Evolutionary conservation across 1,140 invertebrate species (phyloP).

Genomic region (Macrocentrus cingulum): DNA sequence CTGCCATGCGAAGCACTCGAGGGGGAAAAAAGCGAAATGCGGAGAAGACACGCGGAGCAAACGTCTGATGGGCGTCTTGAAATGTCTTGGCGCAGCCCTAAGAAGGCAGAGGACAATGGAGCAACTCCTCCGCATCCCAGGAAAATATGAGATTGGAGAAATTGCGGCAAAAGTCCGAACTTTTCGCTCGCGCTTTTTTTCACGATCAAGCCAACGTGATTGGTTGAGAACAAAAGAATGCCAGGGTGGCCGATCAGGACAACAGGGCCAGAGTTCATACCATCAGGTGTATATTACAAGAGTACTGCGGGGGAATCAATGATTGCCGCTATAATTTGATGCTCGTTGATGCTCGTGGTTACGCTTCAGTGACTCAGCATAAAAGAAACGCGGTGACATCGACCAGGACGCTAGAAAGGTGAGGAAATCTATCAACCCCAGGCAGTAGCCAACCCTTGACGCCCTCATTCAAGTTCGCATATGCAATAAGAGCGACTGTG

Average conservation of each 20-base stretch:
- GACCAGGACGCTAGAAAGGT: conserved; percentile 49
- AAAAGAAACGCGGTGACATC: conserved; percentile 57
- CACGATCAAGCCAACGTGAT: conserved; percentile 29
- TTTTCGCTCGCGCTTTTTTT: conserved; percentile 9
- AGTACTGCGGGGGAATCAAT: neutral
- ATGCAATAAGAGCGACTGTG: no score
- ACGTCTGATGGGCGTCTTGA: no score
- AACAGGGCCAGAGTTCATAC: conserved; percentile 32
- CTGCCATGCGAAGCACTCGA: no score
- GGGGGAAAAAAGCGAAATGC: no score
- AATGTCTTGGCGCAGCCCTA: conserved; percentile 38
- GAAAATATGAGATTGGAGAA: conserved; percentile 54
- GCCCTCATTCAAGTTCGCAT: neutral
- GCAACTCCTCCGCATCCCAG: conserved; percentile 56
- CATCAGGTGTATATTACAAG: neutral
- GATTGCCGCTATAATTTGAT: neutral
- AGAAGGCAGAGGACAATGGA: conserved; percentile 58
- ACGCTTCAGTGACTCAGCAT: conserved; percentile 49
- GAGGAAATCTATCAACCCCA: conserved; percentile 26
- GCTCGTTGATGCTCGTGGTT: conserved; percentile 22
- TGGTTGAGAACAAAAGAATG: conserved; percentile 56
- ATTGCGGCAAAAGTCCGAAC: conserved; percentile 26
- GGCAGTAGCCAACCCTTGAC: neutral
- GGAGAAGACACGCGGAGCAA: no score
- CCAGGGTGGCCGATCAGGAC: conserved; percentile 51